Evolutionary conservation across 2,113 vertebrate species (phyloP), one percentile per base, ranked within the genome.

Genomic region (Zonotrichia leucophrys): DNA sequence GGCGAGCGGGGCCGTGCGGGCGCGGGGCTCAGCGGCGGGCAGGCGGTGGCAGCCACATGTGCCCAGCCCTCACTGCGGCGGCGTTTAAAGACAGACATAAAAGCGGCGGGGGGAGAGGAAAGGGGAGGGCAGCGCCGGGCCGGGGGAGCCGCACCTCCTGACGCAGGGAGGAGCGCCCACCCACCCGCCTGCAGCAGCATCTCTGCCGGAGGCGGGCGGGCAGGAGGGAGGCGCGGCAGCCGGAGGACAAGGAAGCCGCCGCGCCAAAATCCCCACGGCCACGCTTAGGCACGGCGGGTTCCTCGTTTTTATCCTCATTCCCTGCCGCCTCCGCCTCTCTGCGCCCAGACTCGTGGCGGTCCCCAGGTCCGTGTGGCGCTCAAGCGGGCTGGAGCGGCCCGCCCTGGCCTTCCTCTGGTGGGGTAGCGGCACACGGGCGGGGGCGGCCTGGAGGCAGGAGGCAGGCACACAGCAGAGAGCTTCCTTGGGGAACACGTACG

Each of bases 151-250:
- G 96, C 97, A 63, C 91, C 92, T 96, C 95, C 93, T 96, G 97
- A 96, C 96, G 97, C 97, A 97, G 89, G 76, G 97, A 88, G 78
- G 84, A 95, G 85, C 52, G n/a, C 74, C 68, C 67, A 66, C 28
- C 44, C 30, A n/a, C 68, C 59, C 72, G 62, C 62, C 85, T 55
- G 78, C 94, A 74, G 90, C 73, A 89, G 82, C 82, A 30, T 52
- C 76, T 25, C 5, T 5, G 76, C 44, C 28, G 35, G 68, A 39
- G 76, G 85, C 77, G 25, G 47, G 49, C 39, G 33, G 49, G 25
- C 44, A 13, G 8, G 44, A 63, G 39, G 76, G 3, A 11, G 50
- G 5, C 31, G 28, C 27, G 39, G 55, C 53, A 5, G 41, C 6
- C 8, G 20, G 2, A 20, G 44, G 8, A 7, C 22, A 1, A 5